Conservation (phyloP, 2,888 invertebrate species). For the Mamestra brassicae region DNA sequence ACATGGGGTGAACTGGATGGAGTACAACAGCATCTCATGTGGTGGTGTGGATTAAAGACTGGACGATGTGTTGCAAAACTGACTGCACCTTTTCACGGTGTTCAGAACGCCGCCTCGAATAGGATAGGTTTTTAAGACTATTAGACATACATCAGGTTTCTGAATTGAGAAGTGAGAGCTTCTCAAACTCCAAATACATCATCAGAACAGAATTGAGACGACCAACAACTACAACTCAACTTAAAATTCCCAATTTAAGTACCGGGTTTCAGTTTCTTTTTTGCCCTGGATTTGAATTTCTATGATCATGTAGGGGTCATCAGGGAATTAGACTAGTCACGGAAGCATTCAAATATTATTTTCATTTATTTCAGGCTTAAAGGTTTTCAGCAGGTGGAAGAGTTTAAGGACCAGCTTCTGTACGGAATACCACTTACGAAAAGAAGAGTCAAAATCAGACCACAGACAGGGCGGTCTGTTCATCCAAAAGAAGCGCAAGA, state of each 20-base stretch:
- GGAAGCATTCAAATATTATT: neutral
- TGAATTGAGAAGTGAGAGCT: neutral
- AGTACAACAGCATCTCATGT: no score
- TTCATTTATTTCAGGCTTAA: neutral
- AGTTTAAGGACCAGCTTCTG: neutral
- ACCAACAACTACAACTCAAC: no score
- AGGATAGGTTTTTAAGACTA: no score
- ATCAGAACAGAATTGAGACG: no score
- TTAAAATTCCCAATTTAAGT: neutral
- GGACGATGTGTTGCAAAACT: no score
- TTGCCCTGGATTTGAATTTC: neutral
- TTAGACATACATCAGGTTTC: neutral
- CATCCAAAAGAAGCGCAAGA: neutral
- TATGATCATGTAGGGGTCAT: neutral
- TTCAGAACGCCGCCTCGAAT: no score
- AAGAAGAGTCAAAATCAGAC: neutral
- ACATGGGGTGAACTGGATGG: no score
- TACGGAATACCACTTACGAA: neutral
- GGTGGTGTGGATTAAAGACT: no score
- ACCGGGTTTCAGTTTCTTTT: neutral
- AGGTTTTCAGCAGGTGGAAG: neutral
- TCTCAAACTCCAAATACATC: neutral
- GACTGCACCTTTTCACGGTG: no score
- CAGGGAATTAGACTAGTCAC: neutral
- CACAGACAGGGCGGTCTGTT: no score